Percentiles rank a stretch among this genome's conserved stretches.
Conservation (phyloP, 2,113 vertebrate species). For the Ictalurus furcatus region DNA sequence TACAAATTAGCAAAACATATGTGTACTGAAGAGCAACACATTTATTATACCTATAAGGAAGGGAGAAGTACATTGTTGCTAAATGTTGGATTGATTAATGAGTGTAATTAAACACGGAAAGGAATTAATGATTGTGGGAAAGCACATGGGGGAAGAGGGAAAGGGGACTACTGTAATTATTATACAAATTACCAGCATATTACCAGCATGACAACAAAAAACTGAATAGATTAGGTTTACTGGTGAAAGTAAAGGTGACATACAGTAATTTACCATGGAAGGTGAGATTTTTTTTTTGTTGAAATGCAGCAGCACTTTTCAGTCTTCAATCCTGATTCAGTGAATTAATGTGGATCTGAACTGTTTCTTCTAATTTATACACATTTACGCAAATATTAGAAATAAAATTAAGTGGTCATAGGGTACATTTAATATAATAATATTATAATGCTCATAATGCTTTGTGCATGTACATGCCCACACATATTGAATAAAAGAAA, state of each 20-base stretch:
- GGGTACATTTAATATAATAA: background rate
- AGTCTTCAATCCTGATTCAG: background rate
- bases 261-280: background rate
- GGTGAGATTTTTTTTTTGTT: background rate
- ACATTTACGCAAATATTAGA: background rate
- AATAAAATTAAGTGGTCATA: background rate
- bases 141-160: conserved; percentile 35
- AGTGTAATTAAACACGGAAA: conserved; percentile 55
- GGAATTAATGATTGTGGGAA: conserved; percentile 55
- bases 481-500: background rate
- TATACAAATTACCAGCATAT: conserved; percentile 56
- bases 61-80: conserved; percentile 51
- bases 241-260: background rate
- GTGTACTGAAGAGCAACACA: conserved; percentile 12
- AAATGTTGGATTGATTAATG: conserved; percentile 62
- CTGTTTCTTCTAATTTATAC: background rate
- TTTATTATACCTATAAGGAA: conserved; percentile 41
- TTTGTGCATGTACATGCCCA: background rate
- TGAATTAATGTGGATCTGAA: background rate
- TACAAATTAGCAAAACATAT: conserved; percentile 37
- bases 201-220: conserved; percentile 37
- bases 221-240: conserved; percentile 25
- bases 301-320: background rate
- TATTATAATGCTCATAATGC: background rate
- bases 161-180: conserved; percentile 53